These are phyloP conservation scores for Crypturellus tataupa DNA, from an alignment of 2,797 vertebrate species.

Conservation along the genomic window DNA sequence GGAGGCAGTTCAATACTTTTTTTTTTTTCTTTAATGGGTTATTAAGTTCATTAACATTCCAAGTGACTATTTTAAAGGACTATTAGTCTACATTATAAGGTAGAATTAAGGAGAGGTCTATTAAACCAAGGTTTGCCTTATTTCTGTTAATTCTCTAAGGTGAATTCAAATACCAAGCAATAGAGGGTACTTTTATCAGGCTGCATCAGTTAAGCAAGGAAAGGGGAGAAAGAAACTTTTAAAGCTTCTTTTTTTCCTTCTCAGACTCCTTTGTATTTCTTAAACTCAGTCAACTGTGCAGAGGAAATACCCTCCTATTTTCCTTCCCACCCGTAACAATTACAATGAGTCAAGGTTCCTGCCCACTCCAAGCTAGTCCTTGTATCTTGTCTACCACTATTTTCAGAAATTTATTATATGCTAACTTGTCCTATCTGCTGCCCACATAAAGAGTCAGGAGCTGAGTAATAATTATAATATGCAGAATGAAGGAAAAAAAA, in stretches of 20 bases:
- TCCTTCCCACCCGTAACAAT: background rate
- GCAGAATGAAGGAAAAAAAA: background rate
- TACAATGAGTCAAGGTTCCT: background rate
- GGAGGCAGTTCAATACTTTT: background rate
- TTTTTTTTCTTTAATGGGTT: background rate
- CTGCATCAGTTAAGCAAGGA: constrained; percentile 4
- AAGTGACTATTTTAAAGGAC: constrained; percentile 3
- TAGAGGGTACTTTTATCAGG: background rate
- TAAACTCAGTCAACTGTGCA: background rate
- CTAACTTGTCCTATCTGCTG: background rate
- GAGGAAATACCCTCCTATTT: background rate
- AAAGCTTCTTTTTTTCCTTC: constrained; percentile 19
- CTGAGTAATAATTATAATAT: background rate
- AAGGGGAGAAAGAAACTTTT: background rate
- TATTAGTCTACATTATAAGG: background rate
- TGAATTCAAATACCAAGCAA: constrained; percentile 18
- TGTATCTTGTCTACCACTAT: background rate
- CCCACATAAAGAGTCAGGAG: background rate
- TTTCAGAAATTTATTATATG: background rate
- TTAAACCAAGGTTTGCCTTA: constrained; percentile 28
- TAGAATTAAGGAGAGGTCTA: constrained; percentile 27
- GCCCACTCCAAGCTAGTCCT: background rate
- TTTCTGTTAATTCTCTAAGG: constrained; percentile 32
- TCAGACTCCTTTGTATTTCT: background rate
- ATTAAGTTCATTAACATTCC: constrained; percentile 22